Base-by-base conservation (phyloP, 2,797 vertebrate species). In the Monodelphis domestica region DNA sequence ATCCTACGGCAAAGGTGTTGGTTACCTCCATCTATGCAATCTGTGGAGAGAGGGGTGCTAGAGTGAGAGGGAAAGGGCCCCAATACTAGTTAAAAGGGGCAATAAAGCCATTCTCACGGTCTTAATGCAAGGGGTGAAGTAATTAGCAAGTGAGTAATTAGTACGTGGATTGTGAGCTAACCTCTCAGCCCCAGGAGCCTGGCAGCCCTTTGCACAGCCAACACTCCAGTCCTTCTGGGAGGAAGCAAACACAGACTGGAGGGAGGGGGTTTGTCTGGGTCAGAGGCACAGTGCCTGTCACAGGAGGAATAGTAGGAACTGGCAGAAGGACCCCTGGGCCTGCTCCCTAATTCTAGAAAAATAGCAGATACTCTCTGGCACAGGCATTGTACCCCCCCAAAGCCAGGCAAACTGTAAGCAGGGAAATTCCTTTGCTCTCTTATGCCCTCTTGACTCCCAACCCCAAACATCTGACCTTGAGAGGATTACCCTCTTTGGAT, bases 31-130 rank as follows among this genome's bases (percentile, higher is more conserved):
- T 24, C 3, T 84, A 84, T 84, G 24, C 3, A 84, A 84, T 45
- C 38, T 50, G 21, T 50, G 2, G 52, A 88, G 33, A 53, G 87
- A 53, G 53, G 52, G 29, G 28, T 52, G 87, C 87, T 88, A 53
- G 5, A 2, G 70, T 7, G 53, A 51, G 94, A 53, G 28, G 1
- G n/a, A 55, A 88, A 51, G 53, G 33, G 90, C 88, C 50, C 94
- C 93, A 94, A 95, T 78, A 90, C 92, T 94, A 88, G 90, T 53
- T 88, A 93, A 93, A 93, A n/a, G 92, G 52, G 91, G 33, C 94
- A 93, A 26, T 95, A 97, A 97, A 97, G 96, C 91, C 93, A 96
- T 97, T 97, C 97, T 97, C 97, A 97, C 95, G 95, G 95, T 94
- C 91, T 92, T 97, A 96, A 97, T 54, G 96, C 96, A 97, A 97